Base-by-base conservation (phyloP, 1,140 invertebrate genomes). In the Ridgeia piscesae region DNA sequence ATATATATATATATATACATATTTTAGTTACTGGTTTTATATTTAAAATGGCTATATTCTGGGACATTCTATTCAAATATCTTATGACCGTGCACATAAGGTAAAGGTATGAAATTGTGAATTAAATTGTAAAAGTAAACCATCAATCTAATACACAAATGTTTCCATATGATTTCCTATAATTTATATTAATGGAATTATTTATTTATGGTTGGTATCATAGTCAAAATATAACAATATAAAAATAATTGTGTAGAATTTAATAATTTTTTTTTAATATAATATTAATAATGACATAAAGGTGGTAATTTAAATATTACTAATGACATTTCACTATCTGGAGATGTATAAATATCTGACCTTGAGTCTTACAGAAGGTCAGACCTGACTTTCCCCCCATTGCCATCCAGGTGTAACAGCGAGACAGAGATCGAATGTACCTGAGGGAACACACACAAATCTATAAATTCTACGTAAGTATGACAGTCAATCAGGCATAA, bases 351-450 rank as follows among this genome's bases (percentile, higher is more conserved):
- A 90, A 35, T 89, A 9, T 93, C 94, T 93, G 96, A 98, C 98
- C 98, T 95, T 97, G 96, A 33, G 98, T 99, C 97, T 99, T 99
- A 94, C 98, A 98, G 96, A 99, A 99, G 21, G 97, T 97, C 35
- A 98, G 99, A 0, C 99, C 99, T 21, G 98, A 99, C 96, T 99
- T 99, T 27, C 99, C 99, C 89, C 99, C 99, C 92, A 97, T 97
- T 0, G 99, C 98, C 35, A 98, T 97, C 99, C 99, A 99, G 58
- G 97, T 97, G 34, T 98, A 97, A 95, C 98, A 99, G 92, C 98
- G 96, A 58, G 98, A 97, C 50, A 99, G 96, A 35, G 99, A 99
- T 11, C 98, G 95, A 34, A 97, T 96, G 93, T 96, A 97, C 77
- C 96, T 96, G 93, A 21, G 58, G 58, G 58, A 77, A 77, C 58